Conservation (phyloP, 2,797 vertebrate genomes). For the Sebastes matsubarae region DNA sequence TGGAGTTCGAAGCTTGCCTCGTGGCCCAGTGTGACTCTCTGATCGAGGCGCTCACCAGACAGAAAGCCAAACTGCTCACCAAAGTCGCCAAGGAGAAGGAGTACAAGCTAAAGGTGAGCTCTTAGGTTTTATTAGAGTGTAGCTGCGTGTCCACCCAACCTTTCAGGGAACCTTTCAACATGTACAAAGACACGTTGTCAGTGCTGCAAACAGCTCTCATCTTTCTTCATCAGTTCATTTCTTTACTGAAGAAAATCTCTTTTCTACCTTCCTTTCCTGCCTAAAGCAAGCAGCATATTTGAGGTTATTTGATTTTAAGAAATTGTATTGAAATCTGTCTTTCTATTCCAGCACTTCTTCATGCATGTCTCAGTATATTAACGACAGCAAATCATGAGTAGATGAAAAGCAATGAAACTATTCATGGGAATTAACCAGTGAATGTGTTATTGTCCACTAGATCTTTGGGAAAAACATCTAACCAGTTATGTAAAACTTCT, state of each 20-base stretch:
- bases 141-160: neutral
- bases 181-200: neutral
- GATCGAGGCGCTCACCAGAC: slow-evolving; percentile 93
- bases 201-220: neutral
- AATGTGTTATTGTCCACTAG: neutral
- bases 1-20: slow-evolving; percentile 97
- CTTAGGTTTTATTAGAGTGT: too few relatives aligned
- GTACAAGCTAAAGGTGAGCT: slow-evolving; percentile 93
- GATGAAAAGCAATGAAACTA: neutral
- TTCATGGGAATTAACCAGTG: neutral
- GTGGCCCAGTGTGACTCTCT: slow-evolving; percentile 97
- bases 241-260: neutral
- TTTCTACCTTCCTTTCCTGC: neutral
- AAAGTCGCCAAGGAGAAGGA: slow-evolving; percentile 98
- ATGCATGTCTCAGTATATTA: neutral
- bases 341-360: neutral
- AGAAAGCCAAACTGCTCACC: slow-evolving; percentile 97
- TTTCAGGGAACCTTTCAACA: neutral
- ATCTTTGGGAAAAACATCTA: accelerated
- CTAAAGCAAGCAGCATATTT: neutral
- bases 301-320: neutral
- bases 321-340: neutral
- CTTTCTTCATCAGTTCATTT: neutral
- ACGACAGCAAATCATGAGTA: accelerated
- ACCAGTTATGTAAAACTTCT: too few relatives aligned